These are phyloP conservation scores for Microtus ochrogaster DNA, from an alignment of 2,113 vertebrate genomes.

Conservation along the genomic window DNA sequence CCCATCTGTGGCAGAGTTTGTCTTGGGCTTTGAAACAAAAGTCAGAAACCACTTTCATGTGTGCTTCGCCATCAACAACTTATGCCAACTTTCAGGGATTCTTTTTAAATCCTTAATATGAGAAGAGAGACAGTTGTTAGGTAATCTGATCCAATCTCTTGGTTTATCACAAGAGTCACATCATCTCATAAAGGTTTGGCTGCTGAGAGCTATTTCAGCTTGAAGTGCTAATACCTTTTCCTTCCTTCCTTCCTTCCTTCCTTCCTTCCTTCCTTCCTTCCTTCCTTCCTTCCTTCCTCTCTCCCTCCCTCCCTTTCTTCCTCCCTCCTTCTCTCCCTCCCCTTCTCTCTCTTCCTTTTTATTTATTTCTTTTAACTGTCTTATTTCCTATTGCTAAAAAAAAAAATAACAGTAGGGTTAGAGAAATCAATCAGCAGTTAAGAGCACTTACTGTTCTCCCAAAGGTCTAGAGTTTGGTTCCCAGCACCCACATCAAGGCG, in stretches of 20 bases:
- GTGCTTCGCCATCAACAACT: conserved; percentile 60
- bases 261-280: too few relatives aligned
- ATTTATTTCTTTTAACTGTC: background rate
- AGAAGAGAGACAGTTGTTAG: background rate
- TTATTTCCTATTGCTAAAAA: conserved; percentile 1
- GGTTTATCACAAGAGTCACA: background rate
- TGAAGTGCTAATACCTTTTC: background rate
- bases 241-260: too few relatives aligned
- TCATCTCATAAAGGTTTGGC: background rate
- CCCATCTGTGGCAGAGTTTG: conserved; percentile 62
- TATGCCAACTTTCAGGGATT: conserved; percentile 64
- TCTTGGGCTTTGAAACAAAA: conserved; percentile 76
- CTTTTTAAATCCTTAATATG: conserved; percentile 42
- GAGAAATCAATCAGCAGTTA: background rate
- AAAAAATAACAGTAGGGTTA: background rate
- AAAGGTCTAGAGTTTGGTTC: background rate
- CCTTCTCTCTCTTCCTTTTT: too few relatives aligned
- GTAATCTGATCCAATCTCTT: background rate
- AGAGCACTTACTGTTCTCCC: too few relatives aligned
- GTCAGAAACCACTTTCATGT: conserved; percentile 65
- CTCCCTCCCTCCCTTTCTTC: too few relatives aligned
- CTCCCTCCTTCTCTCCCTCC: too few relatives aligned
- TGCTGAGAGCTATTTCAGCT: conserved; percentile 32
- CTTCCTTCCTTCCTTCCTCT: too few relatives aligned
- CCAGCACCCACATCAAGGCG: background rate